Evolutionary conservation across 2,888 invertebrate genomes (phyloP).

Genomic region (Drosophila hamatofila): DNA sequence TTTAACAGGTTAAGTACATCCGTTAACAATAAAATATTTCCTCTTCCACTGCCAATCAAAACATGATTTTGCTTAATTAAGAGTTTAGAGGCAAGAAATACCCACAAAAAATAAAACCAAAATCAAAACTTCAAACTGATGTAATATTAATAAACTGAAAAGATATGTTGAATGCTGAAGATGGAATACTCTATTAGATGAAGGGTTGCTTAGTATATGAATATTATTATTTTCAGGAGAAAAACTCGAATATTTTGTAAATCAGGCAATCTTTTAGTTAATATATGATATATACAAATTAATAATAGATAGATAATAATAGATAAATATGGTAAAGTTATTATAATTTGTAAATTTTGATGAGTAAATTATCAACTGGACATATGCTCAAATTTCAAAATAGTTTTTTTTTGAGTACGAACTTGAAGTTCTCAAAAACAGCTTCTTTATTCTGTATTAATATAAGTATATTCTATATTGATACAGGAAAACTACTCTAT

Average conservation of each 20-base stretch:
- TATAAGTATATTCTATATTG: no score
- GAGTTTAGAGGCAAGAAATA: constrained; percentile 45
- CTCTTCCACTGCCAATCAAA: constrained; percentile 52
- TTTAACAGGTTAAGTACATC: constrained; percentile 50
- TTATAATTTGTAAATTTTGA: no score
- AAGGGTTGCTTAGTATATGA: not conserved
- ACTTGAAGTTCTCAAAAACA: no score
- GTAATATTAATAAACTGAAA: constrained; percentile 31
- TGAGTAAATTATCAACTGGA: no score
- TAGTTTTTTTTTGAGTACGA: no score
- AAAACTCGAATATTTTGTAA: not conserved
- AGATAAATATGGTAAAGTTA: no score
- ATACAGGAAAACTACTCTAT: no score
- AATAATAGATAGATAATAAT: no score
- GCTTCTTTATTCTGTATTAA: no score
- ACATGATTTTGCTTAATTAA: constrained; percentile 61
- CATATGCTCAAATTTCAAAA: no score
- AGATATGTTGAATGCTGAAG: not conserved
- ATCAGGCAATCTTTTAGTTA: no score
- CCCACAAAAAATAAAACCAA: constrained; percentile 8
- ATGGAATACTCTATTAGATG: not conserved
- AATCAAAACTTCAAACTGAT: constrained; percentile 26
- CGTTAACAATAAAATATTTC: constrained; percentile 50
- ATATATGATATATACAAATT: no score
- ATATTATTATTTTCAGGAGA: not conserved